A percentile compares a stretch with the other conserved stretches of the same genome.
Conservation (phyloP, 2,113 vertebrate species). For the Nettapus auritus region DNA sequence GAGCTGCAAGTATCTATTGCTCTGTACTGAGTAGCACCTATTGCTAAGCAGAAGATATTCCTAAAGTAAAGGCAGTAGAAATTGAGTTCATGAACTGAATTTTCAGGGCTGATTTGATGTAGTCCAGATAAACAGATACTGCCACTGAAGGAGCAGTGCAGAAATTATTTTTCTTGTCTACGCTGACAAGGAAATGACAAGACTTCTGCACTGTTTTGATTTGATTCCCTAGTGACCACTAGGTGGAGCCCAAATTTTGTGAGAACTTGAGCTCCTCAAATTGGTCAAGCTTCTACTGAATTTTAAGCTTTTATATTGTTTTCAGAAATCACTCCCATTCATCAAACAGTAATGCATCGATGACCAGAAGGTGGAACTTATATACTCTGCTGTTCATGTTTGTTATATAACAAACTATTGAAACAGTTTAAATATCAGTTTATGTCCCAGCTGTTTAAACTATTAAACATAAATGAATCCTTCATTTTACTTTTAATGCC, state of each 20-base stretch:
- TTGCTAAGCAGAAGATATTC: not conserved
- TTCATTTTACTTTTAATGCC: not conserved
- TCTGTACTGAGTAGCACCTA: not conserved
- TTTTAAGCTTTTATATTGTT: not conserved
- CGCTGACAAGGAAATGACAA: not conserved
- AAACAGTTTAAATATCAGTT: not conserved
- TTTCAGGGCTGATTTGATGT: not conserved
- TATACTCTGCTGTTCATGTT: not conserved
- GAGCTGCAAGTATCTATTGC: not conserved
- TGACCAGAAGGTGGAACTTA: not conserved
- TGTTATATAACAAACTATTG: not conserved
- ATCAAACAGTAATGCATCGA: not conserved
- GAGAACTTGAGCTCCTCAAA: not conserved
- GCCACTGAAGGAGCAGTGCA: not conserved
- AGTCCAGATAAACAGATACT: not conserved
- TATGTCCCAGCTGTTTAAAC: not conserved
- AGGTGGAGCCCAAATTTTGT: slow-evolving; percentile 43
- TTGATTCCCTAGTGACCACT: not conserved
- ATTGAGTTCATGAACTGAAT: not conserved
- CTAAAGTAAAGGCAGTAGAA: not conserved
- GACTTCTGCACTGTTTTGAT: not conserved
- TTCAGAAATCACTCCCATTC: not conserved
- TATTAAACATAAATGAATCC: not conserved
- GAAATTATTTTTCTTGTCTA: not conserved
- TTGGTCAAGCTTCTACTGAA: not conserved